Evolutionary conservation across 2,888 invertebrate species (phyloP), one percentile per base, ranked within the genome.

Genomic region (Drosophila lacicola): DNA sequence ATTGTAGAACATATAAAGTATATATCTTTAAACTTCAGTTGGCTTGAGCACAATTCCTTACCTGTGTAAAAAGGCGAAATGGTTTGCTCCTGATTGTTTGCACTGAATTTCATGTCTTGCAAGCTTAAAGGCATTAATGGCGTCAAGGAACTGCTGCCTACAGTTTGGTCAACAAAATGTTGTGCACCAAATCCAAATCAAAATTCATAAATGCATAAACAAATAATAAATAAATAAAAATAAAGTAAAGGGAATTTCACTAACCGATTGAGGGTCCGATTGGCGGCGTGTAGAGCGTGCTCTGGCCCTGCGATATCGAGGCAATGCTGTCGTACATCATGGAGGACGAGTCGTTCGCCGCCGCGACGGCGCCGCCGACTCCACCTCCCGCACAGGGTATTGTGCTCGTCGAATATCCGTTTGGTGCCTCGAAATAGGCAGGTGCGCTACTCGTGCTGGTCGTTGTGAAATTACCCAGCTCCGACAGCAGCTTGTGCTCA

Each of bases 401-500:
- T 8, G 79, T 63, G 61, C 60, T 81, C 17, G 82, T 69, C 33
- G 91, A 72, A 53, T 91, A 92, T n/a, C 90, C 90, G 44, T 89
- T 92, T 10, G 92, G 85, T 8, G 93, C 91, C 70, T 95, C 95
- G 45, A 95, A 94, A 88, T 94, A 94, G 3, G 76, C 53, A 9
- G 72, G 42, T 1, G 70, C 45, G 36, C 54, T 73, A 21, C 75
- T 78, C 8, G 82, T 82, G 66, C 82, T 93, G 58, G 82, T 93
- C 58, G 93, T 92, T 53, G 94, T 94, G 41, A 94, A 93, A 75
- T 94, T 94, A 33, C 96, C 96, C 49, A 97, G 94, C 92, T 97
- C 97, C 50, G 96, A 96, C 74, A 97, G 93, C 54, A 97, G 93
- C 93, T 97, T 97, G 93, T 97, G 97, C 91, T 97, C 97, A 92